A percentile compares a stretch with the other conserved stretches of the same genome.
These are phyloP conservation scores for Lysandra bellargus DNA, from an alignment of 2,888 invertebrate species.

Conservation along the genomic window DNA sequence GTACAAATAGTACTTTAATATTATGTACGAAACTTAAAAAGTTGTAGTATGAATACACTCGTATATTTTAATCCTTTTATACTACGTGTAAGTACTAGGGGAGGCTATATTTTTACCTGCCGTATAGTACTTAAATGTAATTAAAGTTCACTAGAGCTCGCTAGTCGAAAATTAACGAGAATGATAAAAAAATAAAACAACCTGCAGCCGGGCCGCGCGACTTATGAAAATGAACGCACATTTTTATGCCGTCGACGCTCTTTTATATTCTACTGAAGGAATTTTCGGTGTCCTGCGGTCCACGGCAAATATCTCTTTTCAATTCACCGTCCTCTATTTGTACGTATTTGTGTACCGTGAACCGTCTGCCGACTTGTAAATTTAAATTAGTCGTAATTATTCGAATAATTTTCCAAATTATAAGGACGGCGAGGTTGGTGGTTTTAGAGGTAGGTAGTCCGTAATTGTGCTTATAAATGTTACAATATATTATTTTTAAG, in stretches of 20 bases:
- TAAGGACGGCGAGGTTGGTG: background rate
- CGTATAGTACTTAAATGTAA: slow-evolving; percentile 33
- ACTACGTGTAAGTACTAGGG: slow-evolving; percentile 11
- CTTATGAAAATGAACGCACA: slow-evolving; percentile 57
- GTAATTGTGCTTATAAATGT: background rate
- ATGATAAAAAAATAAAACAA: slow-evolving; percentile 53
- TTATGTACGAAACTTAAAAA: slow-evolving; percentile 10
- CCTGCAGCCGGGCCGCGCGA: slow-evolving; percentile 44
- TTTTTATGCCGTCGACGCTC: slow-evolving; percentile 55
- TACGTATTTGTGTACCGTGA: slow-evolving; percentile 47
- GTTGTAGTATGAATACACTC: slow-evolving; percentile 8
- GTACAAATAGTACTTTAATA: slow-evolving; percentile 11
- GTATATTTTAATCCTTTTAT: slow-evolving; percentile 27
- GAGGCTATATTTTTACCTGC: slow-evolving; percentile 25
- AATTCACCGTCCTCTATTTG: slow-evolving; percentile 48
- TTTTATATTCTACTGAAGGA: slow-evolving; percentile 61
- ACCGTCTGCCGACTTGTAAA: slow-evolving; percentile 38
- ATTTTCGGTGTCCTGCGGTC: slow-evolving; percentile 64
- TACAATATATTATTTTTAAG: background rate
- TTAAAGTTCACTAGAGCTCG: slow-evolving; percentile 38
- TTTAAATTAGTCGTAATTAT: slow-evolving; percentile 24
- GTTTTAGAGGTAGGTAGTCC: background rate
- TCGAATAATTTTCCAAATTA: background rate
- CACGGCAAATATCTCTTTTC: slow-evolving; percentile 55
- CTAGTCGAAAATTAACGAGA: slow-evolving; percentile 51